Conservation (phyloP, 2,113 vertebrate genomes). For the Herpailurus yagouaroundi region DNA sequence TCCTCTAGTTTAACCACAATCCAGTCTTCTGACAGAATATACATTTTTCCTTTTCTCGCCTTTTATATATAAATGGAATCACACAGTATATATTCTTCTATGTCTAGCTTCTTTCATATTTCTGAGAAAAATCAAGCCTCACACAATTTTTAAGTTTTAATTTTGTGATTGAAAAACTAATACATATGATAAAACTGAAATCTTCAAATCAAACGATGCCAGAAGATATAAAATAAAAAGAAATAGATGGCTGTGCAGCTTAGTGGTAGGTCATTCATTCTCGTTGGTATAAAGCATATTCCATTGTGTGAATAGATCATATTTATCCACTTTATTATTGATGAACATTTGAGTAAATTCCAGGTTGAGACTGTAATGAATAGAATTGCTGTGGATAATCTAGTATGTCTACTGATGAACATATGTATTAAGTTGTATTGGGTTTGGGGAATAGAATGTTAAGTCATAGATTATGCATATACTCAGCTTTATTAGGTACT, state of each 20-base stretch:
- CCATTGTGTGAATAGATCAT: not conserved
- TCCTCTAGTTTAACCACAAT: not conserved
- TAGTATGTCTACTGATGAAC: not conserved
- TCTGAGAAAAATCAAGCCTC: not conserved
- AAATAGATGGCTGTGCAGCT: not conserved
- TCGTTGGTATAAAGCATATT: not conserved
- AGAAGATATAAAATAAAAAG: not conserved
- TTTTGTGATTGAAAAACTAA: not conserved
- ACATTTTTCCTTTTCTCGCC: not conserved
- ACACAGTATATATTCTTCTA: not conserved
- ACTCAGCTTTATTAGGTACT: not conserved
- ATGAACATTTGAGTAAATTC: not conserved
- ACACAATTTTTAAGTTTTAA: not conserved
- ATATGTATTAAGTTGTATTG: not conserved
- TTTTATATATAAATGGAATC: not conserved
- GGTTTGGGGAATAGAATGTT: not conserved
- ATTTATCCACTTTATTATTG: not conserved
- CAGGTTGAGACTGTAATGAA: not conserved
- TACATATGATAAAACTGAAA: not conserved
- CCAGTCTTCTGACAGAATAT: not conserved
- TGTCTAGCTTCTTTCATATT: not conserved
- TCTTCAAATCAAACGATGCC: not conserved
- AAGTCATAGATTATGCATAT: not conserved
- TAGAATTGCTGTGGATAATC: not conserved
- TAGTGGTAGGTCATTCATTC: not conserved